These are phyloP conservation scores for Artibeus jamaicensis DNA, from an alignment of 2,797 vertebrate genomes.

Conservation along the genomic window DNA sequence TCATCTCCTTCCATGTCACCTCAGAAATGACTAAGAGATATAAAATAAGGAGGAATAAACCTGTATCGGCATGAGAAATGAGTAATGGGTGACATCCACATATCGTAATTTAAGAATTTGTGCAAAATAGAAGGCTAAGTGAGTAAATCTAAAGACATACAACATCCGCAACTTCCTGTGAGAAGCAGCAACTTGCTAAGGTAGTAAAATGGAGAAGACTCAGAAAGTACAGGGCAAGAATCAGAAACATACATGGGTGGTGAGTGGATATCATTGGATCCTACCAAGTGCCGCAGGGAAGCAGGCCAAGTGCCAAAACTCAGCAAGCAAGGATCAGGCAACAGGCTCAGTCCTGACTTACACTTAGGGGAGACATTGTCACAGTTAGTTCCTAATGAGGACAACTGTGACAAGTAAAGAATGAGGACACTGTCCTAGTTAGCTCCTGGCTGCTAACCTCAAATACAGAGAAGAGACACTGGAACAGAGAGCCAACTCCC, in stretches of 20 bases:
- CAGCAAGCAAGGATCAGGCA: neutral
- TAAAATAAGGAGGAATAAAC: neutral
- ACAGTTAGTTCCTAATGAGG: conserved; percentile 65
- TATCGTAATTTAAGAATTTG: neutral
- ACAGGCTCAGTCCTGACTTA: neutral
- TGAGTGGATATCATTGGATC: neutral
- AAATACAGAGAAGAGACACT: neutral
- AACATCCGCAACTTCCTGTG: neutral
- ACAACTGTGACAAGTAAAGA: conserved; percentile 49
- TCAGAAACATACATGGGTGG: neutral
- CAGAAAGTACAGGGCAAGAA: neutral
- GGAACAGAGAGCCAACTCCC: conserved; percentile 7
- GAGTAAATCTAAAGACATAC: neutral
- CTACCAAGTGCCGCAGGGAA: neutral
- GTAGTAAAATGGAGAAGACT: neutral
- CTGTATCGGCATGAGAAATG: neutral
- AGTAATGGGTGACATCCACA: neutral
- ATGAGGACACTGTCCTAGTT: conserved; percentile 69
- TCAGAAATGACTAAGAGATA: neutral
- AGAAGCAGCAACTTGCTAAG: neutral
- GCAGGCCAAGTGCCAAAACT: neutral
- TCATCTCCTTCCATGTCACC: neutral
- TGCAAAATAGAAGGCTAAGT: neutral
- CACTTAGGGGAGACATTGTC: conserved; percentile 61
- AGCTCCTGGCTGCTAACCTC: conserved; percentile 32